Evolutionary conservation across 2,888 invertebrate genomes (phyloP).

Genomic region (Ecdyonurus torrentis): DNA sequence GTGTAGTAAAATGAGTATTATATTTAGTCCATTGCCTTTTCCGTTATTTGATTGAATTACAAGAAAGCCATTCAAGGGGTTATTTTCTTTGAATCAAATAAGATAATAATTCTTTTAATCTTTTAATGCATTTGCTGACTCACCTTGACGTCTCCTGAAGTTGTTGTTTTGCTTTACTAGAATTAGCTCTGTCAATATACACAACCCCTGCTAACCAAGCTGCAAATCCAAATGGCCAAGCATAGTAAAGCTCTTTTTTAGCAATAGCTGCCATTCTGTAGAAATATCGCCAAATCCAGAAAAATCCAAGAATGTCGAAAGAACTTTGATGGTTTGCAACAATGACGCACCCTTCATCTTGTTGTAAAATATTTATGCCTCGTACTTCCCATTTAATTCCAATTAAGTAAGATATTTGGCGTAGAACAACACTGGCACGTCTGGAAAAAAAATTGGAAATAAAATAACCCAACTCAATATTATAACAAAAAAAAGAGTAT

Average conservation of each 20-base stretch:
- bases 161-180: constrained; percentile 24
- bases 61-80: too few relatives aligned
- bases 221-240: constrained; percentile 33
- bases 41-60: too few relatives aligned
- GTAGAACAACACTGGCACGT: not conserved
- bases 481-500: too few relatives aligned
- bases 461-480: too few relatives aligned
- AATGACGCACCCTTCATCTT: constrained; percentile 24
- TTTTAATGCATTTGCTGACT: too few relatives aligned
- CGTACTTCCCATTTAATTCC: constrained; percentile 19
- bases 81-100: too few relatives aligned
- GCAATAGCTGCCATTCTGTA: constrained; percentile 26
- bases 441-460: too few relatives aligned
- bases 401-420: constrained; percentile 16
- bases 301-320: constrained; percentile 27
- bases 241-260: constrained; percentile 33
- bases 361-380: constrained; percentile 18
- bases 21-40: too few relatives aligned
- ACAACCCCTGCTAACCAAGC: constrained; percentile 34
- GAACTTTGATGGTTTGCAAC: constrained; percentile 32
- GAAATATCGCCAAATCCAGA: not conserved
- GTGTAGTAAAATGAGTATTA: too few relatives aligned
- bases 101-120: too few relatives aligned
- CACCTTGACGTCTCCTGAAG: not conserved
- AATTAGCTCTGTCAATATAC: constrained; percentile 32